Evolutionary conservation across 2,113 vertebrate species (phyloP).

Genomic region (Pteropus alecto): DNA sequence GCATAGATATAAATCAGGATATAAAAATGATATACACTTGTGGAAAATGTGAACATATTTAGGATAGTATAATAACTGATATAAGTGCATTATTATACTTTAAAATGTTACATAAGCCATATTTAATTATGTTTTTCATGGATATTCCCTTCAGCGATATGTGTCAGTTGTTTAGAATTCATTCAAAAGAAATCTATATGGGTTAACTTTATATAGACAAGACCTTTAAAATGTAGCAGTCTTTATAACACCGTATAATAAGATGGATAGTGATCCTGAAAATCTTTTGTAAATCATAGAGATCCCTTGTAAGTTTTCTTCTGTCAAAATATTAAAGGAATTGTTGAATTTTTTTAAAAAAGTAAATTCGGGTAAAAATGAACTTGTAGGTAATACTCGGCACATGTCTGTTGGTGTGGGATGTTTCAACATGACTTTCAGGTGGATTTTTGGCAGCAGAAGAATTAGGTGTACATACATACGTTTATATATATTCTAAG

Average conservation of each 20-base stretch:
- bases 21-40: not conserved
- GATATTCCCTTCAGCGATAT: not conserved
- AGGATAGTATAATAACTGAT: not conserved
- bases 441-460: not conserved
- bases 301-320: not conserved
- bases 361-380: not conserved
- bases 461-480: not conserved
- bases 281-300: not conserved
- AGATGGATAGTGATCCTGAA: not conserved
- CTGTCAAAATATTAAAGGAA: conserved; percentile 10
- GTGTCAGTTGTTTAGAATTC: not conserved
- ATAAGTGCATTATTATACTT: not conserved
- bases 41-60: not conserved
- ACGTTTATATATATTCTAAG: not conserved
- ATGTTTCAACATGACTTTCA: not conserved
- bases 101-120: not conserved
- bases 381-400: not conserved
- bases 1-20: not conserved
- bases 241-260: not conserved
- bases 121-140: not conserved
- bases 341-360: not conserved
- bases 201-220: not conserved
- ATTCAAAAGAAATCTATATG: not conserved
- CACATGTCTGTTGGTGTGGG: not conserved
- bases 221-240: not conserved